Conservation (phyloP, 2,888 invertebrate genomes). For the Ophion obscuratus region DNA sequence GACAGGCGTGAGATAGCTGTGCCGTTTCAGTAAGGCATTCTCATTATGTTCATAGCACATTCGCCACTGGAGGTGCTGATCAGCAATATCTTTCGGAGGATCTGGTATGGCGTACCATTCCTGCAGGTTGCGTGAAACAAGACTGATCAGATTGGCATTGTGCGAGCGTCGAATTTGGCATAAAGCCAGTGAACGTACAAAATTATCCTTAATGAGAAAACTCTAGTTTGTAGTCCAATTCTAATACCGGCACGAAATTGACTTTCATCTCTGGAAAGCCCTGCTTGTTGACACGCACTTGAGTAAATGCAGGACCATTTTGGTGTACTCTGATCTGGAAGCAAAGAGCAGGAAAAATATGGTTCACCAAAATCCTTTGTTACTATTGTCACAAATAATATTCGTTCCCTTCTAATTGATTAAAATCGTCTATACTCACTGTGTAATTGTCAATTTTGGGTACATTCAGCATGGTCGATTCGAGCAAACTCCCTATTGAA, state of each 20-base stretch:
- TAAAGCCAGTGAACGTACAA: slow-evolving; percentile 9
- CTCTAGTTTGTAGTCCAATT: slow-evolving; percentile 75
- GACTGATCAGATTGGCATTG: background rate
- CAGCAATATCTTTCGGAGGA: slow-evolving; percentile 59
- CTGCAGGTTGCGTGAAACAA: slow-evolving; percentile 70
- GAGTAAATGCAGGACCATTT: slow-evolving; percentile 63
- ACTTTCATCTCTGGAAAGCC: too few species aligned
- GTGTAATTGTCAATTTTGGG: too few species aligned
- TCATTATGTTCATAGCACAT: slow-evolving; percentile 78
- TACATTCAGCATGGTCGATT: too few species aligned
- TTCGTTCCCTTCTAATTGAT: too few species aligned
- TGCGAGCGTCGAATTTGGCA: too few species aligned
- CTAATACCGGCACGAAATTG: too few species aligned
- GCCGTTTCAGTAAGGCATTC: slow-evolving; percentile 83
- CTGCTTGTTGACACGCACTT: too few species aligned
- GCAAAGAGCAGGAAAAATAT: background rate
- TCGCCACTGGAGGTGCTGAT: slow-evolving; percentile 76
- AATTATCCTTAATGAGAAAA: slow-evolving; percentile 83
- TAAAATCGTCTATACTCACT: background rate
- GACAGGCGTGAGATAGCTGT: slow-evolving; percentile 76
- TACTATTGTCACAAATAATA: too few species aligned
- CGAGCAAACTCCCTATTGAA: too few species aligned
- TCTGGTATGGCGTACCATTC: slow-evolving; percentile 86
- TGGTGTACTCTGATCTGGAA: slow-evolving; percentile 80
- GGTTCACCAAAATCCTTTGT: background rate